Conservation (phyloP, 1,140 invertebrate species). For the Camponotus vicinus region DNA sequence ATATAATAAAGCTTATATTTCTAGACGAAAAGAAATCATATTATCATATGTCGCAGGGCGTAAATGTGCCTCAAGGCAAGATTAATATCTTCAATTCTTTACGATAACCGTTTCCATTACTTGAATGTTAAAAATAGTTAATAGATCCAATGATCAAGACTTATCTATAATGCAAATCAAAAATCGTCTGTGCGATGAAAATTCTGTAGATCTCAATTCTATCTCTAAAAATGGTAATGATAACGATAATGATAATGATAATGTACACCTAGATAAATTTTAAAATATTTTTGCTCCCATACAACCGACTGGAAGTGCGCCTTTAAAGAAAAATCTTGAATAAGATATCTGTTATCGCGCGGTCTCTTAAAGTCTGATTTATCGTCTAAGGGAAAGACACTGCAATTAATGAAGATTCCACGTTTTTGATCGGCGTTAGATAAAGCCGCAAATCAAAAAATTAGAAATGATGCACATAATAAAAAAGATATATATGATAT, state of each 20-base stretch:
- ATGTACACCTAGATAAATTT: conserved; percentile 58
- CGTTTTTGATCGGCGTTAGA: not conserved
- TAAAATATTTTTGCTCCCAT: conserved; percentile 38
- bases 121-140: conserved; percentile 14
- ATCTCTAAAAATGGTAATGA: conserved; percentile 34
- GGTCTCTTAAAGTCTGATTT: conserved; percentile 44
- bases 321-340: conserved; percentile 38
- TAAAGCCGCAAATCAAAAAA: not conserved
- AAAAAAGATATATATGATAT: too few species aligned
- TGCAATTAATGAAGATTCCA: not conserved
- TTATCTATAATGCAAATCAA: conserved; percentile 40
- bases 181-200: conserved; percentile 17
- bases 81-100: conserved; percentile 14
- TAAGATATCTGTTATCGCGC: conserved; percentile 43
- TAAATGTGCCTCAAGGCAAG: not conserved
- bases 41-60: not conserved
- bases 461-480: too few species aligned
- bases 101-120: not conserved
- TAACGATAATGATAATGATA: conserved; percentile 64
- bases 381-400: conserved; percentile 20
- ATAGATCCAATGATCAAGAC: conserved; percentile 39
- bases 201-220: conserved; percentile 2
- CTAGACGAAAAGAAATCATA: not conserved
- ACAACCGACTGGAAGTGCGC: conserved; percentile 41
- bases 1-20: not conserved